These are phyloP conservation scores for Phrynocephalus forsythii DNA, from an alignment of 2,797 vertebrate genomes.

Conservation along the genomic window DNA sequence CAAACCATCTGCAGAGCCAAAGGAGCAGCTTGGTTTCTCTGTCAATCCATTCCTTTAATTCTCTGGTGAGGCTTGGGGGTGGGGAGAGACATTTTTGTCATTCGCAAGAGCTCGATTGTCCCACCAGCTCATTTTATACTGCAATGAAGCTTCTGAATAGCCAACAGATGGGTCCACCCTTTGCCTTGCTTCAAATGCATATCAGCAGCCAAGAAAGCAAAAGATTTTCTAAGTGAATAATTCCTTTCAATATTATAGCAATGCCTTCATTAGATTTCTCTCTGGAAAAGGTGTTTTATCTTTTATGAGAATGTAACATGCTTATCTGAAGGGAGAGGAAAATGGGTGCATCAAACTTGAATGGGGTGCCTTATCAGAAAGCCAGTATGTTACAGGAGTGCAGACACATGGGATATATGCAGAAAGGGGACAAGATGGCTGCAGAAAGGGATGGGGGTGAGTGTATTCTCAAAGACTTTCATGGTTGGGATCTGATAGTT, in stretches of 20 bases:
- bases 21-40: neutral
- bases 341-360: neutral
- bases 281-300: neutral
- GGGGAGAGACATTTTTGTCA: accelerated
- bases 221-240: constrained; percentile 19
- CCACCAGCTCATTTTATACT: neutral
- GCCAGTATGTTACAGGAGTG: neutral
- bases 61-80: constrained; percentile 9
- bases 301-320: neutral
- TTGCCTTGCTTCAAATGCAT: neutral
- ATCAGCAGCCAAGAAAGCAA: constrained; percentile 8
- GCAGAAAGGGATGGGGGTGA: neutral
- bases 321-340: neutral
- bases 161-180: neutral
- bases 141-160: constrained; percentile 13
- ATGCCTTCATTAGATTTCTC: neutral
- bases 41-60: constrained; percentile 20
- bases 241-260: constrained; percentile 10
- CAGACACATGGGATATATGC: neutral
- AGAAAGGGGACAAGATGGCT: neutral
- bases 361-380: neutral
- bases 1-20: neutral
- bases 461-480: too few species aligned
- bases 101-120: constrained; percentile 14
- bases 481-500: too few species aligned